phyloP scores from a whole-genome alignment of 2,888 invertebrate species.

The Clunio marinus region DNA sequence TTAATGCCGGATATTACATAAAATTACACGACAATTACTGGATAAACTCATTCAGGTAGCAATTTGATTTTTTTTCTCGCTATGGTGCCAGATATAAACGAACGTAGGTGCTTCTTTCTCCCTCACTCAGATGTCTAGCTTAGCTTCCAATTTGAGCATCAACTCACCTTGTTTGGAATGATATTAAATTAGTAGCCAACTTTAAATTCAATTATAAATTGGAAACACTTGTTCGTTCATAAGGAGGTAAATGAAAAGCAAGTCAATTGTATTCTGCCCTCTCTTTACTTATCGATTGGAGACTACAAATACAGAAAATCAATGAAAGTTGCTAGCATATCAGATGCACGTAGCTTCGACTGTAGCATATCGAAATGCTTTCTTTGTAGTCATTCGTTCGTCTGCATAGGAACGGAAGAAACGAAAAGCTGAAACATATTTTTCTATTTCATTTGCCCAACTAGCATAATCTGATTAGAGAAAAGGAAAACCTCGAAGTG shows the following conservation, averaged over 20 bases:
- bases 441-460: background rate
- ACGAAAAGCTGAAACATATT: slow-evolving; percentile 18
- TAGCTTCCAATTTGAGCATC: no score
- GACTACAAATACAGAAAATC: background rate
- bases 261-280: background rate
- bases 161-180: background rate
- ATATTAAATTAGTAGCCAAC: slow-evolving; percentile 25
- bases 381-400: background rate
- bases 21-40: slow-evolving; percentile 39
- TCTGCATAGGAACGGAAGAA: background rate
- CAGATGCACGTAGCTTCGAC: slow-evolving; percentile 15
- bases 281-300: background rate
- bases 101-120: background rate
- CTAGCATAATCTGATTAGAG: slow-evolving; percentile 32
- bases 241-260: background rate
- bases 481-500: slow-evolving; percentile 22
- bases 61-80: slow-evolving; percentile 24
- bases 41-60: slow-evolving; percentile 31
- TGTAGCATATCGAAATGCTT: background rate
- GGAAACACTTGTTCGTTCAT: background rate
- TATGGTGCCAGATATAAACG: background rate
- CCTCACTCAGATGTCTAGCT: no score
- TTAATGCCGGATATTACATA: slow-evolving; percentile 32
- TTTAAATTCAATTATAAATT: slow-evolving; percentile 37
- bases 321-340: background rate